Base-by-base conservation (phyloP, 2,113 vertebrate species). In the Ellobius talpinus region DNA sequence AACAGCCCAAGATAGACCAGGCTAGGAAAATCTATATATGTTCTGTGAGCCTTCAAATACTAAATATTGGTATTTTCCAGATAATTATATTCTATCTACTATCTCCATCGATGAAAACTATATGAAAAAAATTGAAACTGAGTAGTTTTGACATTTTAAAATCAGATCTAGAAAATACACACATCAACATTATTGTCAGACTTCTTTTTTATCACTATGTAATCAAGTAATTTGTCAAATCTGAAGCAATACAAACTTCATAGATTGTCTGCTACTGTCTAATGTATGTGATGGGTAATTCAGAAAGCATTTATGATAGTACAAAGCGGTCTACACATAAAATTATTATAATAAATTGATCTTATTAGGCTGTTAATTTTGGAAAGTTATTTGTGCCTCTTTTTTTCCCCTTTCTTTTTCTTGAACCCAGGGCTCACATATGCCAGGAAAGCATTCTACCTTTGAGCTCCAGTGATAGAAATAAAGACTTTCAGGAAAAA, bases 41-140 rank as follows among this genome's bases (percentile, higher is more conserved):
- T 82, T 87, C n/a, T 95, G 6, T 84, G 39, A 90, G 76, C 31
- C 33, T 66, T 81, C 1, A 33, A 45, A 76, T 55, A 42, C 2
- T 79, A 42, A 89, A 63, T 61, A 36, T 65, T 92, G 36, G 36
- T 90, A 47, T 89, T 95, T 90, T 73, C 70, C 33, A 81, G 16
- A 42, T 72, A 68, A 21, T 72, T 76, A 87, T 68, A 90, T 97
- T 90, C 47, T 91, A 47, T 19, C 70, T 31, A 81, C 26, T 87
- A 29, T 65, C 65, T 79, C 9, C 17, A 52, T 55, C 29, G 1
- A 36, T 52, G 7, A 77, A 90, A 68, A 89, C 33, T 66, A 7
- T 72, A 63, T 76, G 61, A 77, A 87, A 76, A 87, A 76, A 55
- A 5, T 31, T 55, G 26, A 91, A 91, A 50, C 42, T 82, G 55